phyloP scores from a whole-genome alignment of 2,113 vertebrate species.

The Nipponia nippon region DNA sequence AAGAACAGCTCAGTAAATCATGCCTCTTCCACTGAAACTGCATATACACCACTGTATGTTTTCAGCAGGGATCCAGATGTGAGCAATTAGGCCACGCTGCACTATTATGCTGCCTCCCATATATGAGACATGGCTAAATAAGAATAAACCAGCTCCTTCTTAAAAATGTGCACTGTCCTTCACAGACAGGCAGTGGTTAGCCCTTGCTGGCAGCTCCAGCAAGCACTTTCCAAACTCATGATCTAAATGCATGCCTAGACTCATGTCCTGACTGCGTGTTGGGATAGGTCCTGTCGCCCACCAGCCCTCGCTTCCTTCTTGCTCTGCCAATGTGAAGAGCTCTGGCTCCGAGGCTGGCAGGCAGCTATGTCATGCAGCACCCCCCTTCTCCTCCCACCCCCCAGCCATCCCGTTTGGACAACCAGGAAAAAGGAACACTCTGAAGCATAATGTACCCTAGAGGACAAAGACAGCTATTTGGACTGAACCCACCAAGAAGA shows the following conservation, averaged over 20 bases:
- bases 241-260: background rate
- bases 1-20: conserved; percentile 55
- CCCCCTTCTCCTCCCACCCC: background rate
- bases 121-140: background rate
- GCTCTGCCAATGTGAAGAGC: background rate
- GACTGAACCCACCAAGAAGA: background rate
- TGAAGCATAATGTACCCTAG: background rate
- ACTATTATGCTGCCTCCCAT: background rate
- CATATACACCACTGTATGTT: background rate
- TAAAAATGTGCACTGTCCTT: background rate
- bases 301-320: background rate
- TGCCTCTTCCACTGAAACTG: conserved; percentile 3
- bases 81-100: conserved; percentile 18
- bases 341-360: background rate
- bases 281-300: background rate
- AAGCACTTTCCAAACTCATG: background rate
- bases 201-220: background rate
- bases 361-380: background rate
- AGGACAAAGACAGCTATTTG: background rate
- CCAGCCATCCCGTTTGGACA: background rate
- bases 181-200: conserved; percentile 15
- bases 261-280: background rate
- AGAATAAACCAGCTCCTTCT: background rate
- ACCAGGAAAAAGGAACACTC: background rate
- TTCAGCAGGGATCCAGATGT: conserved; percentile 1